These are phyloP conservation scores for Diploscapter pachys DNA, from an alignment of 1,140 invertebrate species.

Conservation along the genomic window DNA sequence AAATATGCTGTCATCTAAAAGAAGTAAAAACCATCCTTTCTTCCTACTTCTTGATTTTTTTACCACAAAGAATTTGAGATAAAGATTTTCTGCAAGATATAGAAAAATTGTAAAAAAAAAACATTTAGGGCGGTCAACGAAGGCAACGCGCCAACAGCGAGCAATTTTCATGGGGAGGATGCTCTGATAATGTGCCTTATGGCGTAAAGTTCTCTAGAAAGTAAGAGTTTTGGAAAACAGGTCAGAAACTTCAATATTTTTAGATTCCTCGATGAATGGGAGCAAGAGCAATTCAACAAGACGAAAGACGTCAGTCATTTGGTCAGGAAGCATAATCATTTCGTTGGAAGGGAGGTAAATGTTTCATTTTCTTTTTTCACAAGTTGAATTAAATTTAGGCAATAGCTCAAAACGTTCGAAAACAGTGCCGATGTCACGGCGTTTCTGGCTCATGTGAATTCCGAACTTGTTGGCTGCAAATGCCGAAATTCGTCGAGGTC, in stretches of 20 bases:
- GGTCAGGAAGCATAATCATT: slow-evolving; percentile 71
- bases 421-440: slow-evolving; percentile 68
- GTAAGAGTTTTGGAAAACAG: neutral
- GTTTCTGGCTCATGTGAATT: slow-evolving; percentile 69
- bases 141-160: slow-evolving; percentile 18
- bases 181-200: slow-evolving; percentile 66
- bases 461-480: slow-evolving; percentile 68
- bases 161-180: slow-evolving; percentile 45
- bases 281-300: slow-evolving; percentile 41
- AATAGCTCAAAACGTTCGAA: slow-evolving; percentile 63
- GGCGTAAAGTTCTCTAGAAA: slow-evolving; percentile 66
- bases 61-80: no score
- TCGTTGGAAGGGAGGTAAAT: slow-evolving; percentile 67
- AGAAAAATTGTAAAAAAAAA: no score
- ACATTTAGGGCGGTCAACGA: slow-evolving; percentile 11
- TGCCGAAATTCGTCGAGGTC: slow-evolving; percentile 59
- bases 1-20: neutral
- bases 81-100: no score
- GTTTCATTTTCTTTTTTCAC: slow-evolving; percentile 28
- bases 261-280: slow-evolving; percentile 65
- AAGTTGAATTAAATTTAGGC: slow-evolving; percentile 27
- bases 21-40: no score
- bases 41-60: no score
- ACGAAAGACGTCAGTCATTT: slow-evolving; percentile 61
- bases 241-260: neutral